Conservation (phyloP, 2,888 invertebrate species). For the Cactoblastis cactorum region DNA sequence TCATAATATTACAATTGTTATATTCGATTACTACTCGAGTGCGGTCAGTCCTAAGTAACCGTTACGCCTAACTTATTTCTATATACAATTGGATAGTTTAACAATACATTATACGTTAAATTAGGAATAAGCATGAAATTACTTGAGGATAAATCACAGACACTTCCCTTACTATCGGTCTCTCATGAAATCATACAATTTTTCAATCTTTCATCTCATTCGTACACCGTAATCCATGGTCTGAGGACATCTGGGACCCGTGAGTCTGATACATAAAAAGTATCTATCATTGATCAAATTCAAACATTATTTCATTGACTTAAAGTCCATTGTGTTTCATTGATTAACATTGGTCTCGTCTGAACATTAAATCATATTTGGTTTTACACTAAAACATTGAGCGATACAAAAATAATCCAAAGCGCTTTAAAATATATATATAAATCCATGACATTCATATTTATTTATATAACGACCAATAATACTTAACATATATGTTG, state of each 20-base stretch:
- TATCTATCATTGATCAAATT: not conserved
- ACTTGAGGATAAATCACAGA: conserved; percentile 77
- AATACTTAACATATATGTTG: not conserved
- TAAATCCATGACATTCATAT: not conserved
- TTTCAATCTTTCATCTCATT: not conserved
- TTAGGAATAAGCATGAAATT: conserved; percentile 73
- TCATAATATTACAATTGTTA: conserved; percentile 33
- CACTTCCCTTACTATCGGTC: conserved; percentile 66
- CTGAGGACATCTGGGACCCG: conserved; percentile 13
- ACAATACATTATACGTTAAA: conserved; percentile 53
- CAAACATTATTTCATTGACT: not conserved
- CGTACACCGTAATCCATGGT: conserved; percentile 12
- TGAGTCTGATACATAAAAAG: conserved; percentile 3
- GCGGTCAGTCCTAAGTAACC: conserved; percentile 64
- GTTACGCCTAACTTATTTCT: conserved; percentile 58
- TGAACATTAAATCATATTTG: not conserved
- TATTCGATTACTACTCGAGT: conserved; percentile 27
- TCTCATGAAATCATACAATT: conserved; percentile 41
- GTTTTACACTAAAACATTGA: not conserved
- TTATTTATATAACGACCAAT: not conserved
- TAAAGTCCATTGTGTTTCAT: not conserved
- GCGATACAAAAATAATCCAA: not conserved
- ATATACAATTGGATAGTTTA: conserved; percentile 62
- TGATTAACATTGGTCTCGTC: not conserved
- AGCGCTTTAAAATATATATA: not conserved